phyloP scores from a whole-genome alignment of 2,797 vertebrate species.

The Lerista edwardsae region DNA sequence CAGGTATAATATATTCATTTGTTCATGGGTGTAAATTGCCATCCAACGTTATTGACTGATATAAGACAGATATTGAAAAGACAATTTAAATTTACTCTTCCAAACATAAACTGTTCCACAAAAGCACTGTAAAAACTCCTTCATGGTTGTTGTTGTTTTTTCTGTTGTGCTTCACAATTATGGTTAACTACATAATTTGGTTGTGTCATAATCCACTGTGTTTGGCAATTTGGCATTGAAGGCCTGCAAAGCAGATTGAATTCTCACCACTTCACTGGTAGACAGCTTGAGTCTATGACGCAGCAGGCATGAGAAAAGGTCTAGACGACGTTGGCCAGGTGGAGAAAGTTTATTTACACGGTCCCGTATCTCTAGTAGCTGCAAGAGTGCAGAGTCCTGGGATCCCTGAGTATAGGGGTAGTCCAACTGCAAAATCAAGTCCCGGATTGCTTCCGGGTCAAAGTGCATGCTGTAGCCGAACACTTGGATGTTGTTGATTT shows the following conservation, averaged over 20 bases:
- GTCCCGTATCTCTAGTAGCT: slow-evolving; percentile 92
- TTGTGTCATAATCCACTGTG: slow-evolving; percentile 93
- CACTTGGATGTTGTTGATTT: slow-evolving; percentile 96
- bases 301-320: slow-evolving; percentile 94
- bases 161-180: slow-evolving; percentile 80
- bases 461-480: slow-evolving; percentile 99
- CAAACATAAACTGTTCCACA: slow-evolving; percentile 84
- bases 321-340: slow-evolving; percentile 88
- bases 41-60: slow-evolving; percentile 80
- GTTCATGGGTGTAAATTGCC: slow-evolving; percentile 81
- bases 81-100: slow-evolving; percentile 84
- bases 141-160: slow-evolving; percentile 66
- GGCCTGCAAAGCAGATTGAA: slow-evolving; percentile 91
- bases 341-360: slow-evolving; percentile 95
- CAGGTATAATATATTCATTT: slow-evolving; percentile 81
- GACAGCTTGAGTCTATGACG: slow-evolving; percentile 95
- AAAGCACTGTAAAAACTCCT: slow-evolving; percentile 85
- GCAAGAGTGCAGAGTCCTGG: slow-evolving; percentile 93
- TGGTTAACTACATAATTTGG: slow-evolving; percentile 98
- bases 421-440: slow-evolving; percentile 95
- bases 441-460: slow-evolving; percentile 94
- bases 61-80: slow-evolving; percentile 85
- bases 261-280: slow-evolving; percentile 92
- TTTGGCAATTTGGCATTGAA: slow-evolving; percentile 93
- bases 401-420: slow-evolving; percentile 97